Evolutionary conservation across 2,797 vertebrate genomes (phyloP).

Genomic region (Sebastes trivittatus): DNA sequence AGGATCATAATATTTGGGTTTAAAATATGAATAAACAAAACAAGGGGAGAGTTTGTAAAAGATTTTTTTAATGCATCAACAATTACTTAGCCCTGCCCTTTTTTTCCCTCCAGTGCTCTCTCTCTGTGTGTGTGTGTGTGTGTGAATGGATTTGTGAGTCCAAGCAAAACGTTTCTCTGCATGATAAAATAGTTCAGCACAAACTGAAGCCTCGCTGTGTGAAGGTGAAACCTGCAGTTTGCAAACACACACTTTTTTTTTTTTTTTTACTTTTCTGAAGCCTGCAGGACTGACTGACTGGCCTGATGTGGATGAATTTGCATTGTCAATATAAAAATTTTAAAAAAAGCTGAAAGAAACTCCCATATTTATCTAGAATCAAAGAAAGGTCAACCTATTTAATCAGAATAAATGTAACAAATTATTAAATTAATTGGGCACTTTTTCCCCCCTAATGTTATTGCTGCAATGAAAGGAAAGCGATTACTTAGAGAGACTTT

Average conservation of each 20-base stretch:
- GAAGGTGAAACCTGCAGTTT: neutral
- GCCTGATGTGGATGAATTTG: neutral
- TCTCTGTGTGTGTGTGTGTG: neutral
- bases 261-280: neutral
- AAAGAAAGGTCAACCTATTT: neutral
- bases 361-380: neutral
- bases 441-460: neutral
- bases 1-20: slow-evolving; percentile 26
- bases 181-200: slow-evolving; percentile 9
- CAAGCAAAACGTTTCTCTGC: slow-evolving; percentile 3
- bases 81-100: neutral
- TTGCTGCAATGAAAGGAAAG: neutral
- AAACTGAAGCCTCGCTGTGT: neutral
- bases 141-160: slow-evolving; percentile 14
- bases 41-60: neutral
- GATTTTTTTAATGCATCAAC: neutral
- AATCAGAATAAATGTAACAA: neutral
- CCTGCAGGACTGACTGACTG: neutral
- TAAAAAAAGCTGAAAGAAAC: neutral
- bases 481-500: neutral
- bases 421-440: neutral
- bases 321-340: neutral
- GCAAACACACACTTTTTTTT: neutral
- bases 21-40: slow-evolving; percentile 30
- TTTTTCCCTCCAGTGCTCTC: neutral